Evolutionary conservation across 1,140 invertebrate species (phyloP).

Genomic region (Danaus plexippus): DNA sequence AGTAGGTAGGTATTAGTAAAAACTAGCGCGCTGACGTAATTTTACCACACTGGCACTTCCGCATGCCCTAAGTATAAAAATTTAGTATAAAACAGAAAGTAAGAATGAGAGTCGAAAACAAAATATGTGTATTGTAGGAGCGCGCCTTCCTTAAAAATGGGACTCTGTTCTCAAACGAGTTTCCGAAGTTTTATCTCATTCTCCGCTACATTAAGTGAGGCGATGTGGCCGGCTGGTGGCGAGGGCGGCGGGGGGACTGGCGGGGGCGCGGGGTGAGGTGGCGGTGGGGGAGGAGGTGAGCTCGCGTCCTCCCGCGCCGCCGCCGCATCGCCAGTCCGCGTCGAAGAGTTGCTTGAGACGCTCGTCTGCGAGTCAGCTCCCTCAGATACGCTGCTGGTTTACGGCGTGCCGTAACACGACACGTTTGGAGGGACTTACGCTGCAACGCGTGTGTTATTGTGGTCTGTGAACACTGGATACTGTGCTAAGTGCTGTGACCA

Average conservation of each 20-base stretch:
- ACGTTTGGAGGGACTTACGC: conserved; percentile 69
- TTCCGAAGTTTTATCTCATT: conserved; percentile 66
- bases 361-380: conserved; percentile 61
- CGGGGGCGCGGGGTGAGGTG: conserved; percentile 24
- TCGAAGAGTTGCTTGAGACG: conserved; percentile 60
- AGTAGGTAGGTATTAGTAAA: conserved; percentile 43
- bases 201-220: conserved; percentile 41
- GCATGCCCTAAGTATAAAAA: conserved; percentile 46
- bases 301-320: conserved; percentile 61
- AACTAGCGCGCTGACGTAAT: conserved; percentile 66
- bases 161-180: conserved; percentile 54
- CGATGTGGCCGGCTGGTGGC: conserved; percentile 31
- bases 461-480: conserved; percentile 61
- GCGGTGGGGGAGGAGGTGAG: conserved; percentile 37
- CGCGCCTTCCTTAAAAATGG: conserved; percentile 45
- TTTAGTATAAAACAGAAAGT: too few species aligned
- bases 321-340: conserved; percentile 67
- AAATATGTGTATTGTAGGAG: too few species aligned
- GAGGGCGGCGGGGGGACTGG: conserved; percentile 5
- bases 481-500: conserved; percentile 64
- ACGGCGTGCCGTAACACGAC: conserved; percentile 70
- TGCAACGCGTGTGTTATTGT: conserved; percentile 61
- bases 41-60: conserved; percentile 51
- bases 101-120: too few species aligned
- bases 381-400: conserved; percentile 71